Base-by-base conservation (phyloP, 37 sponge, comb jelly and placozoan species). In the Spongia lamella region DNA sequence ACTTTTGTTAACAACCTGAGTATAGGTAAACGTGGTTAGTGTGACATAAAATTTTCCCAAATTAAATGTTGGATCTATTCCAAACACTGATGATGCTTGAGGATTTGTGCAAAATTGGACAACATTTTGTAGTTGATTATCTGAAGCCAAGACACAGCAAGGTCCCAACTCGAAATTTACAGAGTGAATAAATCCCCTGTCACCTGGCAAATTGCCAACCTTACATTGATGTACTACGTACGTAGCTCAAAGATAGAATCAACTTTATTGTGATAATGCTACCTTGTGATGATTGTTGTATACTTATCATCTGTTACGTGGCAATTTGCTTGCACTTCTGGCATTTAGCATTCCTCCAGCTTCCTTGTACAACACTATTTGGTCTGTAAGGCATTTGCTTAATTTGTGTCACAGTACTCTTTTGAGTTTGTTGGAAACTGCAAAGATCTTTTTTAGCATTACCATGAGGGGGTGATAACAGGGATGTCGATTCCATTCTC, bases 31-130 rank as follows among this genome's bases (percentile, higher is more conserved):
- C 1, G 62, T 61, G 33, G 27, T 61, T 31, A 22, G 16, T 19
- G 62, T 61, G 17, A 61, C 62, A 61, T 61, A 61, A 31, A 61
- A 61, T 22, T 61, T 61, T 31, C 30, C 62, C 21, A 61, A 29
- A 61, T 61, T 61, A 29, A 61, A 61, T 19, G 62, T 61, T 61
- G 62, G 62, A 22, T 61, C 62, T 25, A 61, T 61, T 61, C 62
- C 62, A 16, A 61, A 61, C 17, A 61, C 30, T 19, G 27, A 61
- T 2, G 26, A 61, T 17, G 26, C 62, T 25, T 16, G 27, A 11
- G 2, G 27, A 22, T 61, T 22, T 27, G 62, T 61, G 62, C 62
- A 61, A 61, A 61, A 61, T 61, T 29, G n/a, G 62, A 19, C 21
- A 25, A 61, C 16, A 31, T 61, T 22, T 17, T 19, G 1, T 22